Evolutionary conservation across 1,140 invertebrate species (phyloP).

Genomic region (Gryllus bimaculatus): DNA sequence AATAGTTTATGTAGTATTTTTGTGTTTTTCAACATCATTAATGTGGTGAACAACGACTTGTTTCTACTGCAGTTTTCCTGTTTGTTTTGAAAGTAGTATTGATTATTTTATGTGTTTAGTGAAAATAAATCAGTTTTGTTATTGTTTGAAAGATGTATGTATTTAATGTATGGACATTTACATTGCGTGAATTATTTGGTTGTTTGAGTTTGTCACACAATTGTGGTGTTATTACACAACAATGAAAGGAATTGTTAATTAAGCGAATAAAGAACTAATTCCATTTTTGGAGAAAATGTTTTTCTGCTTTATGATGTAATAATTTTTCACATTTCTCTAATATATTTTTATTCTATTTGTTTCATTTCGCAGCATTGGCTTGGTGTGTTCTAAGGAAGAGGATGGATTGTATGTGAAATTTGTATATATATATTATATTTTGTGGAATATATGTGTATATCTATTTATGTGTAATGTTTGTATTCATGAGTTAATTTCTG

Average conservation of each 20-base stretch:
- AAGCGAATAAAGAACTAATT: no score
- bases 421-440: neutral
- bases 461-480: no score
- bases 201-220: no score
- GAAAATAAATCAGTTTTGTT: neutral
- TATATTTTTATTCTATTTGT: neutral
- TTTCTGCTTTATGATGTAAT: neutral
- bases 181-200: no score
- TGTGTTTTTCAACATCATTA: no score
- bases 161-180: neutral
- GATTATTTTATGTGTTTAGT: conserved; percentile 1
- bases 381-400: conserved; percentile 83
- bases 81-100: neutral
- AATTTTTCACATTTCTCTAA: neutral
- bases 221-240: no score
- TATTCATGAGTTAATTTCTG: neutral
- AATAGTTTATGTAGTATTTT: no score
- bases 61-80: no score
- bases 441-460: neutral
- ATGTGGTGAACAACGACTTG: no score
- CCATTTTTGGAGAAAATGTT: neutral
- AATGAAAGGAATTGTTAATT: no score
- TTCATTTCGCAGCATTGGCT: conserved; percentile 59
- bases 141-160: neutral
- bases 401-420: conserved; percentile 67